Evolutionary conservation across 2,113 vertebrate species (phyloP), one percentile per base, ranked within the genome.

Genomic region (Deroptyus accipitrinus): DNA sequence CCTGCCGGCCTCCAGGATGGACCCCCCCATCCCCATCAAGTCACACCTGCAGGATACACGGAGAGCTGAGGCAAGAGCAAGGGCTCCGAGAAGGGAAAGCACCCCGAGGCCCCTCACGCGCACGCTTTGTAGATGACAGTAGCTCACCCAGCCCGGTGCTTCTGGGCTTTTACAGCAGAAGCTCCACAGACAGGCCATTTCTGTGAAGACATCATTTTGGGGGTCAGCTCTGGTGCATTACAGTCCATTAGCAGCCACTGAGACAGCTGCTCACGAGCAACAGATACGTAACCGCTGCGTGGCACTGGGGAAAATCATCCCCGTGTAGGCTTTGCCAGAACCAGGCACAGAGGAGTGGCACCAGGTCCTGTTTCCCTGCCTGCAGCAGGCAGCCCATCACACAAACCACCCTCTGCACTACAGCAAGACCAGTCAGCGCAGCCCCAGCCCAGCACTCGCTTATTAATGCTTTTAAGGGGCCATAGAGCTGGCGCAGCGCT

Each of bases 351-450:
- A 8, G 68, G 35, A n/a, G 23, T 12, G 3, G 31, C 55, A 16
- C 37, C 30, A 3, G 2, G 2, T 39, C 72, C 66, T 22, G 61
- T 52, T 13, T 41, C 35, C n/a, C 39, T 13, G 12, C 35, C 46
- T 25, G 46, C 46, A 19, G 59, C 17, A 6, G 28, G 68, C 70
- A 48, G 46, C 66, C 17, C 39, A 0, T 5, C 52, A 13, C 15
- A 0, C 62, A 5, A 6, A n/a, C 39, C 4, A 6, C 51, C 35
- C 3, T 2, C 54, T 4, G 62, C 18, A 0, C 55, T 55, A 9
- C 9, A 0, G 46, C 3, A 2, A 74, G 68, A 54, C 42, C 25
- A 0, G 13, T 3, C 14, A 0, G 42, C 28, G 6, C 7, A 2
- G 82, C 42, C 79, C 66, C 42, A 3, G 72, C 17, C 1, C 77